These are phyloP conservation scores for Chiroxiphia lanceolata DNA, from an alignment of 2,797 vertebrate species.

Conservation along the genomic window DNA sequence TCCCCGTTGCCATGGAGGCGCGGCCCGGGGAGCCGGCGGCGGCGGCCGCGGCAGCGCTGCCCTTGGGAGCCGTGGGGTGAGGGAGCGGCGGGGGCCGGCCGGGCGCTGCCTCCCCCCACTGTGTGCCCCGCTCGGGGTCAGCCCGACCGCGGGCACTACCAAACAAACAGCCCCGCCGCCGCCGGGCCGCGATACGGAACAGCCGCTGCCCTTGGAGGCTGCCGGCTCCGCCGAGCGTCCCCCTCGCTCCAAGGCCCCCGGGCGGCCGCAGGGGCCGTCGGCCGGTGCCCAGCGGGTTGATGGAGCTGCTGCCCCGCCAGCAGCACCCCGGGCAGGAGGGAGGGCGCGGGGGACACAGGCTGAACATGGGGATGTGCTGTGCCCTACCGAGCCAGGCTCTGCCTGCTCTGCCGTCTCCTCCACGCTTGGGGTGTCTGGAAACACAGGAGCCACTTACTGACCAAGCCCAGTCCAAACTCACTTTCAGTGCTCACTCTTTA, in stretches of 20 bases:
- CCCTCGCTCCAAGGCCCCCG: background rate
- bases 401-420: too few species aligned
- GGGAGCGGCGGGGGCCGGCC: background rate
- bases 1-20: background rate
- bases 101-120: background rate
- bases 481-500: background rate
- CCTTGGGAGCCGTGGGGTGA: background rate
- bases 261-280: accelerated
- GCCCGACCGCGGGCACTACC: background rate
- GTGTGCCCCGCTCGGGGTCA: background rate
- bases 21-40: too few species aligned
- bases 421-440: background rate
- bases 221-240: background rate
- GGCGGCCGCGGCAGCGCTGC: background rate
- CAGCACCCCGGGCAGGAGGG: background rate
- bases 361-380: accelerated
- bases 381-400: background rate
- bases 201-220: background rate
- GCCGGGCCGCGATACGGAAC: accelerated
- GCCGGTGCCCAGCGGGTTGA: accelerated
- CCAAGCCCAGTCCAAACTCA: background rate
- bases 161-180: background rate
- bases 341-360: accelerated
- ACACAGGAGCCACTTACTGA: background rate
- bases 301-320: background rate